These are phyloP conservation scores for Phoxinus phoxinus DNA, from an alignment of 2,113 vertebrate species.

Conservation along the genomic window DNA sequence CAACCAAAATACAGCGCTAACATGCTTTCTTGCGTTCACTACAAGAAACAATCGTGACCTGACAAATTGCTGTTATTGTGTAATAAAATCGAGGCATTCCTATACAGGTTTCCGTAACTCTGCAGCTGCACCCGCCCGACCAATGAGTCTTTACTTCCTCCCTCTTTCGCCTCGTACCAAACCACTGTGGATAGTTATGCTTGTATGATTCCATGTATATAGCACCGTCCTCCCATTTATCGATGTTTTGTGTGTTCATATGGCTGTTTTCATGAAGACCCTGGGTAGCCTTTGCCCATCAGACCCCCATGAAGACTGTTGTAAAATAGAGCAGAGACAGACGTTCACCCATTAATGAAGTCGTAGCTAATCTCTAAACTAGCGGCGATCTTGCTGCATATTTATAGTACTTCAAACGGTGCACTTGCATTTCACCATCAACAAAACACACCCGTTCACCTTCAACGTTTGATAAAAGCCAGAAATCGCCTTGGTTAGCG, in stretches of 20 bases:
- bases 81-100: not conserved
- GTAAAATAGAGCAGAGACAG: not conserved
- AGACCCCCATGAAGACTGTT: slow-evolving; percentile 50
- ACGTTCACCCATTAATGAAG: slow-evolving; percentile 39
- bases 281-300: slow-evolving; percentile 57
- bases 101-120: not conserved
- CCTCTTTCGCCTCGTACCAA: slow-evolving; percentile 25
- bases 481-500: not conserved
- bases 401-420: slow-evolving; percentile 33
- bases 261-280: slow-evolving; percentile 47
- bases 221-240: slow-evolving; percentile 11
- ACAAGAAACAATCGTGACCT: slow-evolving; percentile 15
- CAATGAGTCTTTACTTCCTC: not conserved
- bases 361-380: slow-evolving; percentile 30
- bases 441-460: not conserved
- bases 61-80: slow-evolving; percentile 12
- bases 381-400: slow-evolving; percentile 6
- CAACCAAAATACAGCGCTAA: not conserved
- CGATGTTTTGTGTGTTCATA: slow-evolving; percentile 20
- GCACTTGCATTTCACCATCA: not conserved
- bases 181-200: slow-evolving; percentile 30
- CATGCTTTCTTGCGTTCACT: slow-evolving; percentile 1
- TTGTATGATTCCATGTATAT: slow-evolving; percentile 27
- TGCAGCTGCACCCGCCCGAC: not conserved
- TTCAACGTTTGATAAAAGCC: not conserved